Base-by-base conservation (phyloP, 2,113 vertebrate species). In the Panthera tigris region DNA sequence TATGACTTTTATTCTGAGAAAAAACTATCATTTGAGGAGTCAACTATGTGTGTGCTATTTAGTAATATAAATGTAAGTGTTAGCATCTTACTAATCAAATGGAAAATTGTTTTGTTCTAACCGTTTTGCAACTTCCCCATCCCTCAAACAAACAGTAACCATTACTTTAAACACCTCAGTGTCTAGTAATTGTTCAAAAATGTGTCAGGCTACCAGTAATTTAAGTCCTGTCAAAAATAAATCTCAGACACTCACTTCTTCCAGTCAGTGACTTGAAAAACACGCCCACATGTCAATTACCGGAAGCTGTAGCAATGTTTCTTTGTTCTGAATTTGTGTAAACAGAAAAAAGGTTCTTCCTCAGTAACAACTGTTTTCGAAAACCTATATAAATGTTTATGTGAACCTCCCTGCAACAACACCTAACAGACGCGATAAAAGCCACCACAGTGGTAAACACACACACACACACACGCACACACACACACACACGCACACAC, bases 201-300 rank as follows among this genome's bases (percentile, higher is more conserved):
- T 98, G 98, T 98, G 98, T 98, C 98, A 98, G 97, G 98, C 99
- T 98, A 98, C 98, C 97, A 98, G 98, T 98, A 99, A 98, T 98
- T 99, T 98, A 98, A 98, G 98, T 99, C 99, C 98, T 98, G 98
- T 99, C 99, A 99, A 98, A 98, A 98, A 98, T 98, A 98, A 98
- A 99, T 98, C 98, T 98, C 98, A 99, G 98, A 98, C 85, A 98
- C 98, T 97, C 98, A 98, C 98, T 99, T 98, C 98, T 99, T 99
- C 98, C 98, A 99, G 99, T 98, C 98, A 98, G 98, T 98, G 99
- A 99, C 99, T 99, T 99, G 99, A 99, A 98, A 98, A 98, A 98
- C 98, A 98, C 99, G 97, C 99, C 99, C 99, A 99, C 99, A 98
- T 98, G 98, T 99, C 99, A 99, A 99, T 99, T 99, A 99, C 99